These are phyloP conservation scores for Psammodynastes pulverulentus DNA, from an alignment of 2,113 vertebrate species.

Conservation along the genomic window DNA sequence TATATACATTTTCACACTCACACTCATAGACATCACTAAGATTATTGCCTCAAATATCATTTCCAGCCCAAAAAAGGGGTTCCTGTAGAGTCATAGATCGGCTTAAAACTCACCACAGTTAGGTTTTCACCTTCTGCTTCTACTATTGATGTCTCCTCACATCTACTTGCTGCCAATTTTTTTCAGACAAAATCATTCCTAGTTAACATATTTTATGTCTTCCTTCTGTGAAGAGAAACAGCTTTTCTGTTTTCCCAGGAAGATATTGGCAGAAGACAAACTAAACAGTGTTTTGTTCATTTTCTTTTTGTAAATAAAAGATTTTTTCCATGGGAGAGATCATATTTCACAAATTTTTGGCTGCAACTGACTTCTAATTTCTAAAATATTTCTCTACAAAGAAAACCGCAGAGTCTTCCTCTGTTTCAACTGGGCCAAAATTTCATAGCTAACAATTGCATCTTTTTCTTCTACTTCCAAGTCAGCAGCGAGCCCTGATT, in stretches of 20 bases:
- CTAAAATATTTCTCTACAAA: constrained; percentile 43
- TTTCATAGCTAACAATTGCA: constrained; percentile 37
- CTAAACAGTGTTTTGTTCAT: constrained; percentile 32
- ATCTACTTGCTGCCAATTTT: not conserved
- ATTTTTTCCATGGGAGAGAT: constrained; percentile 57
- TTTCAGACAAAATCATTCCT: constrained; percentile 16
- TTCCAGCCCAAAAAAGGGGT: not conserved
- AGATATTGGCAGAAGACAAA: constrained; percentile 45
- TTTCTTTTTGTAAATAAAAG: constrained; percentile 52
- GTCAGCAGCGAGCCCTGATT: constrained; percentile 47
- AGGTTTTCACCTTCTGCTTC: not conserved
- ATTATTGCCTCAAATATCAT: not conserved
- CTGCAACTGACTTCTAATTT: constrained; percentile 6
- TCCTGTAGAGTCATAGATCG: not conserved
- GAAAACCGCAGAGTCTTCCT: constrained; percentile 47
- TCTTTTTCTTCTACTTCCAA: constrained; percentile 38
- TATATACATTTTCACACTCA: not conserved
- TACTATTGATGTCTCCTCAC: constrained; percentile 18
- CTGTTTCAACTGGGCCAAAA: constrained; percentile 36
- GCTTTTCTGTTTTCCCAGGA: constrained; percentile 22
- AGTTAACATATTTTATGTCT: constrained; percentile 44
- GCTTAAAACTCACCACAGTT: not conserved
- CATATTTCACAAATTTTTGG: constrained; percentile 43
- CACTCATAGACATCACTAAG: not conserved
- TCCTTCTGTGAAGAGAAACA: constrained; percentile 1